Base-by-base conservation (phyloP, 2,888 invertebrate species). In the Aspidiotus destructor region DNA sequence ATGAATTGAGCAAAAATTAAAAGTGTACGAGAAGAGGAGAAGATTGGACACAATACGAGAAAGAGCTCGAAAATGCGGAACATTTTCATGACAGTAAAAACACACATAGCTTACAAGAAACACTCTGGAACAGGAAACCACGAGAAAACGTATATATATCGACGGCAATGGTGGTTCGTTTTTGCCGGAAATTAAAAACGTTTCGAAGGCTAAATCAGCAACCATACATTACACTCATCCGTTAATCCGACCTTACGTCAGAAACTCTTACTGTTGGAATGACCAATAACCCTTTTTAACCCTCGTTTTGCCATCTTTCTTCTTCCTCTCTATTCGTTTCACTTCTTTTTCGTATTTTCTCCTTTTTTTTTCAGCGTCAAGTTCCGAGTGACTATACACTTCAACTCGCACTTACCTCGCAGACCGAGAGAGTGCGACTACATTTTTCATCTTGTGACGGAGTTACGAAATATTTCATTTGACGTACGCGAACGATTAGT, bases 141-240 rank as follows among this genome's bases (percentile, higher is more conserved):
- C 61, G 42, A 61, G 61, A 44, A 61, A 61, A 61, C 61, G 61
- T 16, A 44, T 41, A 41, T 61, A 61, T 61, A 61, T 61, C 61
- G 41, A 44, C 42, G 61, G 61, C 42, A 41, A n/a, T 41, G 44
- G 61, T 15, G 61, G 61, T 61, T 61, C 61, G 42, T 61, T 61
- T 61, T 61, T n/a, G 61, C 61, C 61, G 61, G 61, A 61, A 61
- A 61, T 61, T 61, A 61, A 61, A 61, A 61, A 61, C 61, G 61
- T 41, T 61, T 44, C 61, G 61, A 61, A 61, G 41, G 44, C 61
- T 61, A 61, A 61, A 61, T 61, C 61, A 61, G 61, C 61, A 40
- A 61, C 61, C 61, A 61, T 61, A 61, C 61, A 61, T 61, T 61
- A 41, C 61, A 61, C 61, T 61, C 61, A 61, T 61, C 61, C 61